Conservation (phyloP, 2,113 vertebrate genomes). For the Heterotilapia buettikoferi region DNA sequence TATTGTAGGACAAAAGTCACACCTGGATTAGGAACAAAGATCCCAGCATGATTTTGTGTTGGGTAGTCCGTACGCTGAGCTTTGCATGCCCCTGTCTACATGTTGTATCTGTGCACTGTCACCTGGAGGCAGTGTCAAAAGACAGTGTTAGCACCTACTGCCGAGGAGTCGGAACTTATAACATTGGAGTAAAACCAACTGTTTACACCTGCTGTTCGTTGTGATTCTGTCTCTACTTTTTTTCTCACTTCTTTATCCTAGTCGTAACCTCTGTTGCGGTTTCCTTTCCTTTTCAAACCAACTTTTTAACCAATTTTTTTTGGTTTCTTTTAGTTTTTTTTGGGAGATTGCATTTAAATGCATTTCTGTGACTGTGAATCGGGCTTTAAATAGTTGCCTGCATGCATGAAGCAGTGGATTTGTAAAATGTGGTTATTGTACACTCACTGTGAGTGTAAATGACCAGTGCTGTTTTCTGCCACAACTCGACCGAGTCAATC, state of each 20-base stretch:
- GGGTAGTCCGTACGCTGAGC: neutral
- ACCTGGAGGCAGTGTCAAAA: neutral
- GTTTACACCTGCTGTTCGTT: neutral
- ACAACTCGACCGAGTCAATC: neutral
- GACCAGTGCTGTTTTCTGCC: neutral
- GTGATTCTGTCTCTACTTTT: neutral
- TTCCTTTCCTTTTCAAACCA: neutral
- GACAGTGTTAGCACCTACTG: neutral
- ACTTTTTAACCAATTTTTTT: neutral
- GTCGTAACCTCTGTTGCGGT: neutral
- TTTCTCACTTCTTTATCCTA: neutral
- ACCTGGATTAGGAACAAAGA: neutral
- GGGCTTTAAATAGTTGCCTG: neutral
- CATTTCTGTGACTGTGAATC: neutral
- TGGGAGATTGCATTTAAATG: neutral
- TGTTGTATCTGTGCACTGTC: neutral
- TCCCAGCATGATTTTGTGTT: neutral
- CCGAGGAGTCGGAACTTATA: neutral
- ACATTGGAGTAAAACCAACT: neutral
- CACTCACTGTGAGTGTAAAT: neutral
- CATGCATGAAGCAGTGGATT: neutral
- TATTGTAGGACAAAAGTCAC: neutral
- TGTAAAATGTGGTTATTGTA: neutral
- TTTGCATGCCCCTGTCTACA: accelerated
- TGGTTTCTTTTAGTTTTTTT: neutral